Conservation (phyloP, 1,140 invertebrate genomes). For the Sipha flava region DNA sequence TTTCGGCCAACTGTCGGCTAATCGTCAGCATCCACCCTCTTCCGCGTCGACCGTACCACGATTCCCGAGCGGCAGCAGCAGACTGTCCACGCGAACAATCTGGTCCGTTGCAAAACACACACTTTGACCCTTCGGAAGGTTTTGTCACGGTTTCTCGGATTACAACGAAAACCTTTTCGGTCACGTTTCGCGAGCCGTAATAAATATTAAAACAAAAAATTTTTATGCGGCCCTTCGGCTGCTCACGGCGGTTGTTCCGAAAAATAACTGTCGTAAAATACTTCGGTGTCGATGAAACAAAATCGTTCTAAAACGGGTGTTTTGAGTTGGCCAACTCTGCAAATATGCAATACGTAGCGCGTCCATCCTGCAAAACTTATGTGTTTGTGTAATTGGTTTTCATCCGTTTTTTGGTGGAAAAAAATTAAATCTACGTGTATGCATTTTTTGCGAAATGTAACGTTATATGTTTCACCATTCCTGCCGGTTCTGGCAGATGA, state of each 20-base stretch:
- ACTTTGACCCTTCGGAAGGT: slow-evolving; percentile 29
- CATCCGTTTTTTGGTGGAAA: too few relatives aligned
- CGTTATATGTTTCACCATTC: too few relatives aligned
- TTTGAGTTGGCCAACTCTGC: too few relatives aligned
- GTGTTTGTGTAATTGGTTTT: too few relatives aligned
- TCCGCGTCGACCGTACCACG: neutral
- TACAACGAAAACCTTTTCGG: slow-evolving; percentile 28
- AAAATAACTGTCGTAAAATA: neutral
- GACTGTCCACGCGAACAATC: slow-evolving; percentile 9
- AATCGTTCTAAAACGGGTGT: neutral
- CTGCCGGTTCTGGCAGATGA: too few relatives aligned
- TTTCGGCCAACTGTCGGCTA: slow-evolving; percentile 31
- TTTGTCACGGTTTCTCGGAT: slow-evolving; percentile 28
- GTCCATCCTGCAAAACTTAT: too few relatives aligned
- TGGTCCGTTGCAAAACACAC: slow-evolving; percentile 22
- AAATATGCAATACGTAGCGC: too few relatives aligned
- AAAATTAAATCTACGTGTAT: too few relatives aligned
- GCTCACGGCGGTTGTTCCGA: neutral
- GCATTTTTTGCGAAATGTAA: too few relatives aligned
- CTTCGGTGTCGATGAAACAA: neutral
- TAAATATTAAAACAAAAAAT: slow-evolving; percentile 31
- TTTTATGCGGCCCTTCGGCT: neutral
- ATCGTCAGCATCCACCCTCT: slow-evolving; percentile 1
- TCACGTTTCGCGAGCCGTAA: slow-evolving; percentile 5
- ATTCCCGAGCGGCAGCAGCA: neutral